These are phyloP conservation scores for Oncorhynchus tshawytscha DNA, from an alignment of 2,113 vertebrate species.

Conservation along the genomic window DNA sequence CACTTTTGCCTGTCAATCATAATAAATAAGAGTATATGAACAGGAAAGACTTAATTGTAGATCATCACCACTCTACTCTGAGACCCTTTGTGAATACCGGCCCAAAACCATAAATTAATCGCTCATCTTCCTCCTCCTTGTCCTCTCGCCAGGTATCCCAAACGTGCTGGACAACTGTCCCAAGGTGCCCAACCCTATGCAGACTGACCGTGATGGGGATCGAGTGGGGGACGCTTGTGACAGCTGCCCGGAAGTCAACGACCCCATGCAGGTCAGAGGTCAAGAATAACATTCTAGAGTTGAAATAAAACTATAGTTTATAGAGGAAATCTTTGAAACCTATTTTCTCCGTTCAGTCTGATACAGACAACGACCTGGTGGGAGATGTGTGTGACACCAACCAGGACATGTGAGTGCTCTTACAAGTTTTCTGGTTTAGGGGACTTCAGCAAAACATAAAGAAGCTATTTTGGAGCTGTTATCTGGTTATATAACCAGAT, in stretches of 20 bases:
- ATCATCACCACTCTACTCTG: no score
- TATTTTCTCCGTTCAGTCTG: slow-evolving; percentile 66
- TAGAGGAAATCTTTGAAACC: not conserved
- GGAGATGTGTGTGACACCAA: slow-evolving; percentile 89
- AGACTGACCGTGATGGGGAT: slow-evolving; percentile 90
- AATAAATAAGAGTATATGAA: no score
- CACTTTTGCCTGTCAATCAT: no score
- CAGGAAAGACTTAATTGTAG: no score
- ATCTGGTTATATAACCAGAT: not conserved
- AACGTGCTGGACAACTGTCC: slow-evolving; percentile 92
- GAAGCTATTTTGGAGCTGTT: not conserved
- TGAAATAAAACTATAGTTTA: no score
- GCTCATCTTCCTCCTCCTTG: not conserved
- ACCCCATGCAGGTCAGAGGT: slow-evolving; percentile 86
- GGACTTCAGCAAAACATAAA: not conserved
- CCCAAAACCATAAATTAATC: not conserved
- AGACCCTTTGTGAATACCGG: no score
- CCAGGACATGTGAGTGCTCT: slow-evolving; percentile 79
- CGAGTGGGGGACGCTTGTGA: slow-evolving; percentile 88
- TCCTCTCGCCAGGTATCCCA: slow-evolving; percentile 80
- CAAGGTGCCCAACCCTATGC: slow-evolving; percentile 91
- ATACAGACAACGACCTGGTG: slow-evolving; percentile 84
- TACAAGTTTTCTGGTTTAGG: not conserved
- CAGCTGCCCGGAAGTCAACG: slow-evolving; percentile 89
- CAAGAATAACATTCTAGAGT: not conserved